Conservation (phyloP, 2,888 invertebrate species). For the Lasioglossum zephyrum region DNA sequence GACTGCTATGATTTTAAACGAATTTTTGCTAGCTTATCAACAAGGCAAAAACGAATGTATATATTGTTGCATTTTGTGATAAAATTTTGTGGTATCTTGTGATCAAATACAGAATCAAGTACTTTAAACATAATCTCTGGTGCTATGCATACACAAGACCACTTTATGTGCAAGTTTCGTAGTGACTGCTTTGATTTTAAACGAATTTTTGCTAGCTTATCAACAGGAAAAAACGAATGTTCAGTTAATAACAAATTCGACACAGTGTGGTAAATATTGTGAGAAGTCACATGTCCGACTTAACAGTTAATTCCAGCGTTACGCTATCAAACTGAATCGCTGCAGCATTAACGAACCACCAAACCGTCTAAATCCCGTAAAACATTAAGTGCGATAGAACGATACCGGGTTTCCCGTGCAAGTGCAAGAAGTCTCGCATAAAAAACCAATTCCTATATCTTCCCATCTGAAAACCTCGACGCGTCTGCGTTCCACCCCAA, state of each 20-base stretch:
- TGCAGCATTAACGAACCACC: not conserved
- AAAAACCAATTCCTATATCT: conserved; percentile 4
- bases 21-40: not conserved
- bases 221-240: not conserved
- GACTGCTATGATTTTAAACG: not conserved
- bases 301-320: not conserved
- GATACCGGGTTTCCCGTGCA: too few relatives aligned
- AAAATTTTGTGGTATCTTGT: too few relatives aligned
- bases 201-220: not conserved
- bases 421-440: not conserved
- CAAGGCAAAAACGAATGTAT: not conserved
- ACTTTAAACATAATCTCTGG: not conserved
- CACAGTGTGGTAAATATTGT: not conserved
- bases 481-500: not conserved
- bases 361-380: not conserved
- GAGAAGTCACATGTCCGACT: not conserved
- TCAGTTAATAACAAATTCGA: not conserved
- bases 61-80: too few relatives aligned
- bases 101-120: not conserved
- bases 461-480: not conserved
- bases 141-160: not conserved
- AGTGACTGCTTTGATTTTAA: not conserved
- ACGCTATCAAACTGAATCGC: not conserved
- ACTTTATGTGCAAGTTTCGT: not conserved
- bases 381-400: not conserved